Evolutionary conservation across 2,113 vertebrate genomes (phyloP).

Genomic region (Hemicordylus capensis): DNA sequence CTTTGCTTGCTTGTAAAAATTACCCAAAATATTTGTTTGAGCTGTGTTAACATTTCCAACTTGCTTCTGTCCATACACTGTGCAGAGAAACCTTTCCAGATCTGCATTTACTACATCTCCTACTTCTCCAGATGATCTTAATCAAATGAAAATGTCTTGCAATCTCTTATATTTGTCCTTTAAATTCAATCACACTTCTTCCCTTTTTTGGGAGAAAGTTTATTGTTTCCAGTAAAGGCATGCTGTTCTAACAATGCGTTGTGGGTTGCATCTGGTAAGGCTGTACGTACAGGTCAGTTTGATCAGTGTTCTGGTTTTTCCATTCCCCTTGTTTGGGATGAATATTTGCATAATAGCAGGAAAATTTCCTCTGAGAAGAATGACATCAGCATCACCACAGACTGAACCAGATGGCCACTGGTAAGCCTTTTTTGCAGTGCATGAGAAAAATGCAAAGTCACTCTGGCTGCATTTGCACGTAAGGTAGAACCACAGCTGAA

Average conservation of each 20-base stretch:
- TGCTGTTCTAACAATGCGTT: background rate
- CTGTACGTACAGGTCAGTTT: background rate
- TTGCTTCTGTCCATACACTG: background rate
- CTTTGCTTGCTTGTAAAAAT: background rate
- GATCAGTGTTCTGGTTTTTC: background rate
- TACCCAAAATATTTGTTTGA: background rate
- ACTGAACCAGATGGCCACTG: no score
- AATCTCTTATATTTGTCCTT: background rate
- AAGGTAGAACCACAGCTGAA: no score
- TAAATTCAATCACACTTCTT: background rate
- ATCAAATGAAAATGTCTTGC: background rate
- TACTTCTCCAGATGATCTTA: background rate
- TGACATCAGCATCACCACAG: no score
- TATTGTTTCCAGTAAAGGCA: background rate
- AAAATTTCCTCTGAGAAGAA: no score
- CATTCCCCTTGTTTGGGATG: background rate
- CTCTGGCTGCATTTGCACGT: no score
- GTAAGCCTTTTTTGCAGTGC: no score
- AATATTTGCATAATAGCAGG: background rate
- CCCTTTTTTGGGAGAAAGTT: background rate
- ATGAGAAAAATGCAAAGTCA: no score
- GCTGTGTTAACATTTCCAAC: background rate
- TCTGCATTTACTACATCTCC: background rate
- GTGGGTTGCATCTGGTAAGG: background rate
- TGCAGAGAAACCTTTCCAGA: background rate